phyloP scores from a whole-genome alignment of 2,113 vertebrate genomes.

The Colossoma macropomum region DNA sequence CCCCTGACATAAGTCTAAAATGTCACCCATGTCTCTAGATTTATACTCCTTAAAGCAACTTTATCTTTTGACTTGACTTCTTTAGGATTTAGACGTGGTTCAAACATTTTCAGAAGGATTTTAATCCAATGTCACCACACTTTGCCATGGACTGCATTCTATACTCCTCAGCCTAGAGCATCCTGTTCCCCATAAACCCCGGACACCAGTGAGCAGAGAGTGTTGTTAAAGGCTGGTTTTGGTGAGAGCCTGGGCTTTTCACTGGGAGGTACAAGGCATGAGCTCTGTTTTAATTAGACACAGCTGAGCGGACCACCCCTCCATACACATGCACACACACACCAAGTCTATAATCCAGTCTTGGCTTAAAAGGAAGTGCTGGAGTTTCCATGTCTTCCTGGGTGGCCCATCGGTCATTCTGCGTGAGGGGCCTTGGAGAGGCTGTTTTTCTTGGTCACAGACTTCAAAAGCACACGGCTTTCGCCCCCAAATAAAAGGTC shows the following conservation, averaged over 20 bases:
- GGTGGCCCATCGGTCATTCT: slow-evolving; percentile 70
- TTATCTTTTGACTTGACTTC: background rate
- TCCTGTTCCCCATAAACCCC: slow-evolving; percentile 62
- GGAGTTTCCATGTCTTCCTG: slow-evolving; percentile 78
- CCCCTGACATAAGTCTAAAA: too few relatives aligned
- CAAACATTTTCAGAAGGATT: background rate
- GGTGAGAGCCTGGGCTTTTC: slow-evolving; percentile 52
- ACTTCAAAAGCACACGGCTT: slow-evolving; percentile 46
- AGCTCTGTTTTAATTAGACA: slow-evolving; percentile 77
- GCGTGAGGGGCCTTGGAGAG: slow-evolving; percentile 33
- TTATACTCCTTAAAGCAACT: background rate
- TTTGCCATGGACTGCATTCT: background rate
- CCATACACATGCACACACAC: slow-evolving; percentile 38
- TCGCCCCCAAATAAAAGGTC: slow-evolving; percentile 52
- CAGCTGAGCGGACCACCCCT: slow-evolving; percentile 72
- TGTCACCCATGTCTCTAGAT: too few relatives aligned
- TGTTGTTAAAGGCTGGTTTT: slow-evolving; percentile 64
- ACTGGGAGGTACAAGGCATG: slow-evolving; percentile 48
- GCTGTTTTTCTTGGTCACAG: slow-evolving; percentile 51
- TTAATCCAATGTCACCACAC: background rate
- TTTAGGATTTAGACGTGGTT: background rate
- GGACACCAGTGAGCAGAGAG: slow-evolving; percentile 63
- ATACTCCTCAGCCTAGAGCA: background rate
- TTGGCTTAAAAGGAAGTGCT: slow-evolving; percentile 77
- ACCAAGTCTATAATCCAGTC: slow-evolving; percentile 77